Conservation (phyloP, 2,888 invertebrate species). For the Philereme transversata region DNA sequence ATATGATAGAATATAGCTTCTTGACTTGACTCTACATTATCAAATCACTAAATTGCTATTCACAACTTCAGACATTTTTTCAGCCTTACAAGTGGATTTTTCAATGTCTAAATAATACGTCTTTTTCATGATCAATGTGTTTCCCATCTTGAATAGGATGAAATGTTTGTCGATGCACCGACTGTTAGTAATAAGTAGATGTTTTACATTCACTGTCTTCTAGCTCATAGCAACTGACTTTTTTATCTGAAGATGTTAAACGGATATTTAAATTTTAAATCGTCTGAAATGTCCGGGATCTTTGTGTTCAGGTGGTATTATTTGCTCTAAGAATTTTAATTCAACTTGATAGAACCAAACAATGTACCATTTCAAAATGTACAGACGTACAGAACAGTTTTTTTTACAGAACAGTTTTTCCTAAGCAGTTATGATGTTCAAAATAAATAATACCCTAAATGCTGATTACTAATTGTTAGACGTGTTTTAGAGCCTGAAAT, state of each 20-base stretch:
- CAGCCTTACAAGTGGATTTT: conserved; percentile 13
- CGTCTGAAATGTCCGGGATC: conserved; percentile 2
- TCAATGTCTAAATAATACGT: conserved; percentile 48
- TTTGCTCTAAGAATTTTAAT: neutral
- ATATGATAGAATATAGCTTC: too few relatives aligned
- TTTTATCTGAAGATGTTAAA: conserved; percentile 13
- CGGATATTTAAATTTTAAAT: conserved; percentile 14
- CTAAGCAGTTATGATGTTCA: too few relatives aligned
- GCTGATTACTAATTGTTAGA: too few relatives aligned
- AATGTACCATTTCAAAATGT: too few relatives aligned
- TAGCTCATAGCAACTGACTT: conserved; percentile 56
- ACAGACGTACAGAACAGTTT: too few relatives aligned
- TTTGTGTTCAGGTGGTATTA: conserved; percentile 9
- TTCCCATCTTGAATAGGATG: conserved; percentile 56
- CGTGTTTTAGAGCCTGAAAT: too few relatives aligned
- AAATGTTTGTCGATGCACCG: conserved; percentile 77
- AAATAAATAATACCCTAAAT: too few relatives aligned
- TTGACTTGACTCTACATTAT: too few relatives aligned
- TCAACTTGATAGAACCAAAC: neutral
- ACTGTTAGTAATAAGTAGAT: conserved; percentile 55
- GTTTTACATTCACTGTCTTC: conserved; percentile 57
- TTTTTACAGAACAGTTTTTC: too few relatives aligned
- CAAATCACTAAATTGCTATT: too few relatives aligned
- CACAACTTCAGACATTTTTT: neutral
- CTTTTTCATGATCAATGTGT: conserved; percentile 65